These are phyloP conservation scores for Diphyllodes magnificus DNA, from an alignment of 2,113 vertebrate genomes.

Conservation along the genomic window DNA sequence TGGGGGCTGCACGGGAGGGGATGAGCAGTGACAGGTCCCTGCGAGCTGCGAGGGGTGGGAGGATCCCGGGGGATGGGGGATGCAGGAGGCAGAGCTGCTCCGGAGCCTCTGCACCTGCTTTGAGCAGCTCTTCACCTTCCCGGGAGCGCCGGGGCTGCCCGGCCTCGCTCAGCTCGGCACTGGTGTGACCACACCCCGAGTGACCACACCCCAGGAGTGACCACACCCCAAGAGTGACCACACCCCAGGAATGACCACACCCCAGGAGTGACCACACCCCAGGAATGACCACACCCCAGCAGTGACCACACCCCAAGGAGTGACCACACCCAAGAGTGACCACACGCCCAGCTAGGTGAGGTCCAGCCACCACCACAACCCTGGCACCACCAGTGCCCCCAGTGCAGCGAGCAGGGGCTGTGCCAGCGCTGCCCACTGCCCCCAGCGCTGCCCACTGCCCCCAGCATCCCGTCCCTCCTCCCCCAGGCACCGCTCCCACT, in stretches of 20 bases:
- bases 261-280: no score
- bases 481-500: neutral
- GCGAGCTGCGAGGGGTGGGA: neutral
- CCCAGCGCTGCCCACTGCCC: neutral
- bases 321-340: neutral
- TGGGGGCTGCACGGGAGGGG: neutral
- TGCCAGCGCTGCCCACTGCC: no score
- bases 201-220: neutral
- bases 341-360: accelerated
- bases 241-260: no score
- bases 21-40: neutral
- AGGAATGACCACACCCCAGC: neutral
- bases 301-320: neutral
- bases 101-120: neutral
- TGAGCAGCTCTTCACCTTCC: neutral
- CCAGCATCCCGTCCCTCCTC: neutral
- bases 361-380: neutral
- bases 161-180: neutral
- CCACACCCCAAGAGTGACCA: neutral
- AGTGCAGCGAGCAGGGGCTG: neutral
- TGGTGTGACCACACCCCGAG: neutral
- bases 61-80: neutral
- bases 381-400: neutral
- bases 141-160: neutral
- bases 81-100: neutral